Base-by-base conservation (phyloP, 2,797 vertebrate genomes). In the Coendou prehensilis region DNA sequence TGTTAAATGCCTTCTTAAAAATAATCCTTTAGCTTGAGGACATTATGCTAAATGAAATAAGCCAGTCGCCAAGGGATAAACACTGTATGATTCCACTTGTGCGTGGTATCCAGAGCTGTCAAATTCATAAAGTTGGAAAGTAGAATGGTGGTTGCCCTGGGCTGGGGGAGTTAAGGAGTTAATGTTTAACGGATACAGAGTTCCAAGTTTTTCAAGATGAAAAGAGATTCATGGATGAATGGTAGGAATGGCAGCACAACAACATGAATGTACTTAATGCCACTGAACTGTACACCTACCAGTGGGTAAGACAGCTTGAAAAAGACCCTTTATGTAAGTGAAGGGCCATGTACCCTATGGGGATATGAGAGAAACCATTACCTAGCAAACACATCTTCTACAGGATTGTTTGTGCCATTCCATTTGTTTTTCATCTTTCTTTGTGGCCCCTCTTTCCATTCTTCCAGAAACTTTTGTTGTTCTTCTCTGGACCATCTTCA, bases 391-490 rank as follows among this genome's bases (percentile, higher is more conserved):
- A 17, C 61, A 4, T 61, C n/a, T 45, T 85, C 64, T 45, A 15
- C 1, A 18, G 33, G 47, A 52, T 30, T 61, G 41, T 93, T 91
- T 78, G 57, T 28, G 54, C 50, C 5, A 0, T 47, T 89, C n/a
- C 76, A 82, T 91, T 97, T 95, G 97, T 82, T 96, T 94, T 88
- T 91, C 94, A 92, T 96, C 76, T 91, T 71, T 81, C 61, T 91
- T 91, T 63, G 90, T 86, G 73, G 61, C 64, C 57, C 75, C 59
- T 95, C 89, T 90, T 95, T 80, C 73, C 84, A 22, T 93, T 93
- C 93, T 96, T 88, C 54, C 73, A 80, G 91, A 81, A 93, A 90
- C 87, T 85, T 96, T 15, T 89, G 91, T 91, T 96, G 54, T 61
- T 90, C 50, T 71, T 84, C 81, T 93, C 78, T 96, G 94, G 94